These are phyloP conservation scores for Cheilinus undulatus DNA, from an alignment of 2,113 vertebrate genomes.

Conservation along the genomic window DNA sequence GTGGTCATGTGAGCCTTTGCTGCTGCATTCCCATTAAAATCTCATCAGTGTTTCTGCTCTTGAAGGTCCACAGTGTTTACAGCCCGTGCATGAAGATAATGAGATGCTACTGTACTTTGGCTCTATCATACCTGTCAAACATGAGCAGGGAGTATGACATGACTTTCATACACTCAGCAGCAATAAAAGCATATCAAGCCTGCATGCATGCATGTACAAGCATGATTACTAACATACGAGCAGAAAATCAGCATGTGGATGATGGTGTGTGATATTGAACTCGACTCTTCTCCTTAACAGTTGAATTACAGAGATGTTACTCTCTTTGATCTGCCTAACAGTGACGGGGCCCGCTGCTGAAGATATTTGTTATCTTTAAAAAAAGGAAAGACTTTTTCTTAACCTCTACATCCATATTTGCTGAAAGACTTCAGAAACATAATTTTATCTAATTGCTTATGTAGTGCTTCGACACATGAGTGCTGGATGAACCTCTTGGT, in stretches of 20 bases:
- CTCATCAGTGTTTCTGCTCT: constrained; percentile 2
- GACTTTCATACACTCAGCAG: not conserved
- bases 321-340: too few relatives aligned
- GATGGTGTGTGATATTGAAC: too few relatives aligned
- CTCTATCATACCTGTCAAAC: not conserved
- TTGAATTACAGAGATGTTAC: constrained; percentile 16
- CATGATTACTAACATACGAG: constrained; percentile 11
- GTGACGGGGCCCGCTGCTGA: too few relatives aligned
- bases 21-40: constrained; percentile 43
- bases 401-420: too few relatives aligned
- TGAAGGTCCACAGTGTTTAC: constrained; percentile 2
- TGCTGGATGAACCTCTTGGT: too few relatives aligned
- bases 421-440: too few relatives aligned
- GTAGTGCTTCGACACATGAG: too few relatives aligned
- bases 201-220: not conserved
- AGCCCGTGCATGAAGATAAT: not conserved
- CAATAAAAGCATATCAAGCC: not conserved
- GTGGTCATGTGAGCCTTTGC: not conserved
- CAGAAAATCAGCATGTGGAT: not conserved
- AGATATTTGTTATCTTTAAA: too few relatives aligned
- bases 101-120: not conserved
- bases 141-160: constrained; percentile 2
- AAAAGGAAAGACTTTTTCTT: too few relatives aligned
- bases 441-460: too few relatives aligned
- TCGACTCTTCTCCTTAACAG: not conserved